phyloP scores from a whole-genome alignment of 2,888 invertebrate species.

The Aspidapion aeneum region DNA sequence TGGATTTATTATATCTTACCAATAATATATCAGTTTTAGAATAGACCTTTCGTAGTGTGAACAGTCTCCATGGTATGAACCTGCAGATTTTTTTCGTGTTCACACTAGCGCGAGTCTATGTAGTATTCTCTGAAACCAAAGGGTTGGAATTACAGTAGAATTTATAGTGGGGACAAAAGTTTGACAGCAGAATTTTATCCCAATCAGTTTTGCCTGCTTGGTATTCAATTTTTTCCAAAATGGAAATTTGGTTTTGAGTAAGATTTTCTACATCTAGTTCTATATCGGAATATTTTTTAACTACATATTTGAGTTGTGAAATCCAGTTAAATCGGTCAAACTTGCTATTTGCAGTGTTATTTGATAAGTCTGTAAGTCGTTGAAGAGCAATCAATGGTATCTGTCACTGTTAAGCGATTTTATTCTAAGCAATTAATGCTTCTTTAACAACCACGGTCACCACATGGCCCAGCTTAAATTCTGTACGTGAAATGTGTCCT shows the following conservation, averaged over 20 bases:
- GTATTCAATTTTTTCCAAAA: not conserved
- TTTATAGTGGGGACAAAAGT: not conserved
- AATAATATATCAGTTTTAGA: too few relatives aligned
- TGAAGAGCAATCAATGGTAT: not conserved
- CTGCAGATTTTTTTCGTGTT: too few relatives aligned
- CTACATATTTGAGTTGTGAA: not conserved
- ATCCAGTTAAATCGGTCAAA: not conserved
- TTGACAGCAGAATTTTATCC: not conserved
- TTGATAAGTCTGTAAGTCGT: too few relatives aligned
- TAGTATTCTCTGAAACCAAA: not conserved
- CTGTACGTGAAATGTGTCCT: not conserved
- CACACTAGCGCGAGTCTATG: too few relatives aligned
- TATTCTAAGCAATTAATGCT: not conserved
- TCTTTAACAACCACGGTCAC: not conserved
- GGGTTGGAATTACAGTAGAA: not conserved
- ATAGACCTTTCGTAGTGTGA: too few relatives aligned
- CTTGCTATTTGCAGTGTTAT: not conserved
- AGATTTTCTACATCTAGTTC: not conserved
- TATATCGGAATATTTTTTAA: not conserved
- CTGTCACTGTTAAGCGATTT: not conserved
- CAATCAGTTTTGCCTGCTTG: not conserved
- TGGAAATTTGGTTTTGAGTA: not conserved
- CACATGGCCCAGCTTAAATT: not conserved
- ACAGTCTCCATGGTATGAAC: too few relatives aligned
- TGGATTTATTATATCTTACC: too few relatives aligned